Evolutionary conservation across 2,797 vertebrate species (phyloP), one percentile per base, ranked within the genome.

Genomic region (Dipus sagitta): DNA sequence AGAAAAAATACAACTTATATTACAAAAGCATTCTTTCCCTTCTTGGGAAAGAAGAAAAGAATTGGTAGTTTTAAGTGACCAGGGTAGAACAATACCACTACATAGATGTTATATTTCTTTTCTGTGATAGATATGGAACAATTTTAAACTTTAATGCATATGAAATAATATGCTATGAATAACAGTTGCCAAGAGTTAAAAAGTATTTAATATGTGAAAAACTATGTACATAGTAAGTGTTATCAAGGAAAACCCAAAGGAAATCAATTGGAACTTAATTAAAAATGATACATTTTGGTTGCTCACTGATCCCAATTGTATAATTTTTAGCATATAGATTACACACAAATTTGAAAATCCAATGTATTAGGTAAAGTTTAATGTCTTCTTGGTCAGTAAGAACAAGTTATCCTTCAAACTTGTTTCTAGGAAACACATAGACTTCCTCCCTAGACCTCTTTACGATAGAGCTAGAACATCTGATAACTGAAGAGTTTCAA

Each of bases 71-170:
- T 38, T 52, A 89, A 4, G 6, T 70, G 13, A 0, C 52, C 34
- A 81, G 10, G 90, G 42, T 10, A 84, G 15, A 86, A 32, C 0
- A 75, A 68, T 79, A 70, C 91, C 62, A 83, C 1, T 26, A 4
- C 23, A 6, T 15, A 85, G 23, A 17, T 76, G 3, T 68, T 93
- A 1, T 54, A 87, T 81, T 86, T 96, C 47, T 95, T 97, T 96
- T 93, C 96, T 97, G 24, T 88, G 84, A 94, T 85, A 96, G 95
- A 95, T 85, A 90, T 47, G 86, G 78, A 58, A 93, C 93, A 72
- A 30, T 64, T 71, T 26, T 34, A 82, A 96, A 84, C 79, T 42
- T 90, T 2, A 84, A 52, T 94, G 58, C 62, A 84, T 52, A n/a
- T 64, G 82, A 95, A 85, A 92, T 80, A 95, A 83, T 62, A 82